A percentile compares a stretch with the other conserved stretches of the same genome.
phyloP scores from a whole-genome alignment of 2,888 invertebrate species.

The Gastrophysa polygoni region DNA sequence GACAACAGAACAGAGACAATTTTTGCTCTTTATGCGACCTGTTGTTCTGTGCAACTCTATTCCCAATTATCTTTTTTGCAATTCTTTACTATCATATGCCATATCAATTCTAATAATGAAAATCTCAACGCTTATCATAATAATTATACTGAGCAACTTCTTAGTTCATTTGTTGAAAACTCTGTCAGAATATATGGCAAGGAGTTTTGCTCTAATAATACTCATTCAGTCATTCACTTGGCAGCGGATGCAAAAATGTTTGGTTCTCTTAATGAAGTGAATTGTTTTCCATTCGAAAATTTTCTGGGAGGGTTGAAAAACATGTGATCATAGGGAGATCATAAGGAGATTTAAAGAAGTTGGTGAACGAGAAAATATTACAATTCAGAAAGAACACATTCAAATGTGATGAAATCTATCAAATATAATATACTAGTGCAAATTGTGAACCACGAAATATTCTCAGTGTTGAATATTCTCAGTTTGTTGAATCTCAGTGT shows the following conservation, averaged over 20 bases:
- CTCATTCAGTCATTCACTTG: constrained; percentile 19
- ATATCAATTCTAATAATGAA: constrained; percentile 29
- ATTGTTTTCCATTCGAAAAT: too few relatives aligned
- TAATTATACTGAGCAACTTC: constrained; percentile 27
- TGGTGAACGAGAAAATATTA: too few relatives aligned
- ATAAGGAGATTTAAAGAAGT: too few relatives aligned
- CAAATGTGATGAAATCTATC: too few relatives aligned
- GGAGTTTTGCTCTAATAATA: constrained; percentile 18
- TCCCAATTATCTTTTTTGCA: constrained; percentile 23
- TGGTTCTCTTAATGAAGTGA: constrained; percentile 13
- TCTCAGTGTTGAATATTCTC: too few relatives aligned
- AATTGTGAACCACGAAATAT: too few relatives aligned
- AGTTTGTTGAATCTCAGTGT: too few relatives aligned
- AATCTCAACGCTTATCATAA: constrained; percentile 28
- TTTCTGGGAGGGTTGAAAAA: too few relatives aligned
- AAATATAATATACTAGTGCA: too few relatives aligned
- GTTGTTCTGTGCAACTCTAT: constrained; percentile 22
- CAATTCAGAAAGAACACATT: too few relatives aligned
- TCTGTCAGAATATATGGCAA: constrained; percentile 17
- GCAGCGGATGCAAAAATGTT: constrained; percentile 13
- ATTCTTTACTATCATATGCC: constrained; percentile 35
- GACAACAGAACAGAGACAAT: constrained; percentile 36
- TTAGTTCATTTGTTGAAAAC: constrained; percentile 19
- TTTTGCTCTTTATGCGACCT: constrained; percentile 35
- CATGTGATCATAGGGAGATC: too few relatives aligned